phyloP scores from a whole-genome alignment of 2,797 vertebrate genomes.

The Megaceryle alcyon region DNA sequence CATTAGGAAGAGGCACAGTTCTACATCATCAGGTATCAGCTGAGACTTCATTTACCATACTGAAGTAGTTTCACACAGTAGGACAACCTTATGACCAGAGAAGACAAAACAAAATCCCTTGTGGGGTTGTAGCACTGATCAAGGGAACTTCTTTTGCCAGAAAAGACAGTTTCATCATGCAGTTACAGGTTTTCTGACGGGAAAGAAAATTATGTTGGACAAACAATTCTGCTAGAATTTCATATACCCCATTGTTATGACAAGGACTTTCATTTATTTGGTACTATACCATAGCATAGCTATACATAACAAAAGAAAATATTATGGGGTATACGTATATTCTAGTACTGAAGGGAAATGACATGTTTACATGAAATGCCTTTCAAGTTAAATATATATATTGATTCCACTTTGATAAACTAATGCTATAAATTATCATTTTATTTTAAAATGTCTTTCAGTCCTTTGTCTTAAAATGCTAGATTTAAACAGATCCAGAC shows the following conservation, averaged over 20 bases:
- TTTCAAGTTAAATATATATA: slow-evolving; percentile 31
- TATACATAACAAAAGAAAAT: slow-evolving; percentile 53
- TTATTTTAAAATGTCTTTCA: slow-evolving; percentile 5
- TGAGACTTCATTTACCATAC: slow-evolving; percentile 1
- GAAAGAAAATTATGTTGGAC: slow-evolving; percentile 56
- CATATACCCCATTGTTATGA: slow-evolving; percentile 52
- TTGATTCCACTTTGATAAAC: slow-evolving; percentile 47
- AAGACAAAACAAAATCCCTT: slow-evolving; percentile 35
- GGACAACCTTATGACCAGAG: slow-evolving; percentile 26
- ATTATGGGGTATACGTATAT: background rate
- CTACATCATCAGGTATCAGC: background rate
- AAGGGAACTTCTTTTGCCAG: slow-evolving; percentile 39
- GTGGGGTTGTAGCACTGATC: slow-evolving; percentile 11
- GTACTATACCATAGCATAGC: background rate
- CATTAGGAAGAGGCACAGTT: background rate
- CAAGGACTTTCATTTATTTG: slow-evolving; percentile 56
- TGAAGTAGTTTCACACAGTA: slow-evolving; percentile 23
- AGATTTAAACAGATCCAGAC: slow-evolving; percentile 48
- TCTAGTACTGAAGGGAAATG: slow-evolving; percentile 23
- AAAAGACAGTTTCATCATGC: slow-evolving; percentile 42
- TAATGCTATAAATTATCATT: slow-evolving; percentile 41
- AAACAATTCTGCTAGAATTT: slow-evolving; percentile 54
- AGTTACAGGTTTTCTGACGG: slow-evolving; percentile 33
- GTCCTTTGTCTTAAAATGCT: slow-evolving; percentile 29
- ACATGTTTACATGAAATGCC: background rate